Evolutionary conservation across 2,113 vertebrate genomes (phyloP), one percentile per base, ranked within the genome.

Genomic region (Nyctibius bracteatus): DNA sequence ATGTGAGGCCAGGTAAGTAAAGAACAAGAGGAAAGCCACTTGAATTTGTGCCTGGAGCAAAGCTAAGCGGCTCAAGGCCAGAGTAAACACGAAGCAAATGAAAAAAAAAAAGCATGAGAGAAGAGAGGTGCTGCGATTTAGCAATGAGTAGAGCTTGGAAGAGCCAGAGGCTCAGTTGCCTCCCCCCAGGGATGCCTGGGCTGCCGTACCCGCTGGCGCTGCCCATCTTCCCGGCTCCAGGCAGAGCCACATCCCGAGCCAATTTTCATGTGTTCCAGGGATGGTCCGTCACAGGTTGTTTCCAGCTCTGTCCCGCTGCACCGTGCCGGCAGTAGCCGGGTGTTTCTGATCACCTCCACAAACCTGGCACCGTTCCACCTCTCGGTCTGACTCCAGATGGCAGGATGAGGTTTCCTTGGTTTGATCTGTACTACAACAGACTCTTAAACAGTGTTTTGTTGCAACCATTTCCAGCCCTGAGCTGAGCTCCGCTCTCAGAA

Each of bases 31-130:
- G 75, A 72, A 93, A 96, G 82, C 58, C 63, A 12, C 82, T 96
- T 94, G 94, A 81, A 90, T 96, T 88, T 46, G 24, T 96, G 96
- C 96, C 94, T 96, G 94, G 85, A 96, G 94, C 58, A 51, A 88
- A 84, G 82, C 82, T 77, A 92, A 95, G 85, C 33, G 5, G 71
- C 81, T 93, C 90, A 86, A 86, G 96, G 93, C 92, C 88, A 94
- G 90, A 92, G 71, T 86, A 96, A 96, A 95, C 92, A 96, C 2
- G 43, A 96, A 96, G 43, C 43, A 88, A 95, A 96, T 73, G 35
- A 39, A 44, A 20, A 49, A 58, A 11, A 62, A 92, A 72, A 55
- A 25, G 21, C 1, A 2, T 35, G 31, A 77, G 72, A 79, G 75
- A 51, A 77, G 79, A 92, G 88, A 93, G 90, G 82, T 95, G 79